Evolutionary conservation across 2,888 invertebrate genomes (phyloP).

Genomic region (Liopterus haemorrhoidalis): DNA sequence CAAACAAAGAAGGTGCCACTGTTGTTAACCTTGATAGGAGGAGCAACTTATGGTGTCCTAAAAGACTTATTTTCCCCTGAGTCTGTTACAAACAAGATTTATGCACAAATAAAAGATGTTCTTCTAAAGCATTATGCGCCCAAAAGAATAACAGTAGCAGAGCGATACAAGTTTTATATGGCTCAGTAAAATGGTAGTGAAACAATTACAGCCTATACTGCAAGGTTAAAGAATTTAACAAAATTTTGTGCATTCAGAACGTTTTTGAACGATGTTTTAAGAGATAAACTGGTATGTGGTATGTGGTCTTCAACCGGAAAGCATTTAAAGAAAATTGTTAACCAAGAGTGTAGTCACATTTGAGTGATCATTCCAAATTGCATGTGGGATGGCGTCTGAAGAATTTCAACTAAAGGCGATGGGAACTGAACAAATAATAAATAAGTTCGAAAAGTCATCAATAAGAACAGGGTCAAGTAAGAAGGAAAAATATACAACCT

Average conservation of each 20-base stretch:
- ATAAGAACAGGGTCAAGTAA: no score
- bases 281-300: conserved; percentile 4
- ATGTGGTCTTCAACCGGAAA: not conserved
- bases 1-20: not conserved
- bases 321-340: conserved; percentile 6
- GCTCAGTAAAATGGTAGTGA: not conserved
- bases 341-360: not conserved
- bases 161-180: conserved; percentile 5
- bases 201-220: not conserved
- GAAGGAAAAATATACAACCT: not conserved
- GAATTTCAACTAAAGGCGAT: not conserved
- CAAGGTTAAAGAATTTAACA: not conserved
- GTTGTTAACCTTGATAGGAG: conserved; percentile 1
- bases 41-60: not conserved
- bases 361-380: conserved; percentile 1
- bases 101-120: conserved; percentile 1
- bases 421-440: no score
- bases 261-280: conserved; percentile 8
- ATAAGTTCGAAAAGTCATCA: no score
- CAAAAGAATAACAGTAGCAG: conserved; percentile 1
- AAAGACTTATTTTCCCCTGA: not conserved
- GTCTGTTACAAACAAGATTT: not conserved
- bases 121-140: not conserved
- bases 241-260: conserved; percentile 3
- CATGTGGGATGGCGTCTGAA: not conserved